phyloP scores from a whole-genome alignment of 2,888 invertebrate species.

The Scaptomyza reducta region DNA sequence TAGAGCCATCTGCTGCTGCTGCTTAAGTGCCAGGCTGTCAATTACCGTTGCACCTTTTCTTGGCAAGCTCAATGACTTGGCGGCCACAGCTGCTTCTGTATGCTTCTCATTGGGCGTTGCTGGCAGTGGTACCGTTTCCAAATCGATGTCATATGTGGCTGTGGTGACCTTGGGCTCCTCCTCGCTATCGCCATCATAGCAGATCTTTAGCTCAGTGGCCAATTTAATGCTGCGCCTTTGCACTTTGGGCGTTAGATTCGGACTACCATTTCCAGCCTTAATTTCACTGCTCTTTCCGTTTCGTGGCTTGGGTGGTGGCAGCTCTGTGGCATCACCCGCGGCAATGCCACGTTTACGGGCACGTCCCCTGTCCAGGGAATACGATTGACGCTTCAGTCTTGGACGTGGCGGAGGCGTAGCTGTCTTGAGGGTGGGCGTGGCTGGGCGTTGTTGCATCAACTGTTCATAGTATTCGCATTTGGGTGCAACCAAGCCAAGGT shows the following conservation, averaged over 20 bases:
- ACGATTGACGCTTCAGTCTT: slow-evolving; percentile 52
- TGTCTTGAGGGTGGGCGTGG: slow-evolving; percentile 18
- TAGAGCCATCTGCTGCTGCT: slow-evolving; percentile 71
- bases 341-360: slow-evolving; percentile 52
- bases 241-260: slow-evolving; percentile 52
- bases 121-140: slow-evolving; percentile 78
- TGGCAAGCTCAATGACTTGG: slow-evolving; percentile 47
- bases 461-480: slow-evolving; percentile 81
- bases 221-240: slow-evolving; percentile 78
- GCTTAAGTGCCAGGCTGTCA: slow-evolving; percentile 72
- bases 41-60: slow-evolving; percentile 45
- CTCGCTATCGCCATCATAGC: slow-evolving; percentile 58
- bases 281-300: slow-evolving; percentile 22
- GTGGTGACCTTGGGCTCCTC: slow-evolving; percentile 51
- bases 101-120: slow-evolving; percentile 49
- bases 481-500: slow-evolving; percentile 82
- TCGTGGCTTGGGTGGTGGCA: slow-evolving; percentile 81
- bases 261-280: neutral
- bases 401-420: slow-evolving; percentile 27
- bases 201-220: slow-evolving; percentile 80
- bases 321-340: slow-evolving; percentile 47
- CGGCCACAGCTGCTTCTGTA: slow-evolving; percentile 18
- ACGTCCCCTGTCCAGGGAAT: slow-evolving; percentile 77
- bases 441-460: slow-evolving; percentile 49
- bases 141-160: slow-evolving; percentile 51